Base-by-base conservation (phyloP, 2,113 vertebrate species). In the Nibea coibor region DNA sequence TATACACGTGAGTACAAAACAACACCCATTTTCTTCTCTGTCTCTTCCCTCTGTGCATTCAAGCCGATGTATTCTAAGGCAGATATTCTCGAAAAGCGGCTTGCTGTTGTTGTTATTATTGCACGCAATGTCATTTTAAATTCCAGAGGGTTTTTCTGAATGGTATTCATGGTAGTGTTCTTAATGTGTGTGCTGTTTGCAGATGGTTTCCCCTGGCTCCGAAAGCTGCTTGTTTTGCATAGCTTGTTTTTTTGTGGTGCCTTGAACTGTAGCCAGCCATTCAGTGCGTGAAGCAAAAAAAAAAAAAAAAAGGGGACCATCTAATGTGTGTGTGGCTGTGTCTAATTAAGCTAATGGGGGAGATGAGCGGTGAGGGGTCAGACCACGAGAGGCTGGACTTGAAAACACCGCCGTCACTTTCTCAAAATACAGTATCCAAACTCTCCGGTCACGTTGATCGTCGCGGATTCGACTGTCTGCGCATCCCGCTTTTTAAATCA, bases 321-420 rank as follows among this genome's bases (percentile, higher is more conserved):
- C 83, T 89, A 91, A 91, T 92, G 92, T 88, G 87, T 93, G 88
- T 90, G 84, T 92, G 89, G 90, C 91, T 92, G 91, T 81, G 87
- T 93, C 93, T 92, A 91, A 94, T 93, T 94, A 92, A 92, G 84
- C 86, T 91, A 87, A 89, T 88, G 90, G 85, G 78, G 83, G 74
- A 80, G 84, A 74, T 73, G 82, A 71, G 83, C 17, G 73, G 75
- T 24, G 82, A 76, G 78, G 78, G 86, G 88, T 87, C 81, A 83
- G 69, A 74, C 63, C 56, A 61, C 17, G 84, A 85, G 85, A 80
- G 85, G 68, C 64, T 82, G 82, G 78, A 89, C 84, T 90, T 81
- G 74, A 84, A 89, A 87, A 85, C 71, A 91, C 58, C 42, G 2
- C n/a, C 26, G 68, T 84, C 75, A 81, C 71, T 72, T 73, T 70